phyloP scores from a whole-genome alignment of 2,113 vertebrate genomes.

The Oryzias curvinotus region DNA sequence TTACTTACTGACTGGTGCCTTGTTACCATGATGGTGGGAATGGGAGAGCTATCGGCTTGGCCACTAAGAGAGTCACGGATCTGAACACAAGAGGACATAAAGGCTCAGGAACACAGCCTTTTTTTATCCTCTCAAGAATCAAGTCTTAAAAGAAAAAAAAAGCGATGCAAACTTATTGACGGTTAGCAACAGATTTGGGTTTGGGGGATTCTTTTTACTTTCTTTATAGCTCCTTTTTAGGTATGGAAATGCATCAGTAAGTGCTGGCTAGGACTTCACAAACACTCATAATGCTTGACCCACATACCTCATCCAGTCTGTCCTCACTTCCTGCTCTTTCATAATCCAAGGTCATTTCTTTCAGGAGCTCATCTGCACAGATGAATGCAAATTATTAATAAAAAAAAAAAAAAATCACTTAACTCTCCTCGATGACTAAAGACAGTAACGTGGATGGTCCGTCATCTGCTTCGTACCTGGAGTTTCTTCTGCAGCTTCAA shows the following conservation, averaged over 20 bases:
- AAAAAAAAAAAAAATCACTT: not conserved
- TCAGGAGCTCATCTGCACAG: constrained; percentile 79
- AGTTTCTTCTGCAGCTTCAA: constrained; percentile 83
- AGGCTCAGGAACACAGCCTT: constrained; percentile 60
- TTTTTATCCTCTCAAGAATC: constrained; percentile 29
- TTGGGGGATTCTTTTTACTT: constrained; percentile 5
- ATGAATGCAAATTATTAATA: constrained; percentile 9
- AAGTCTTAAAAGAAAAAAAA: constrained; percentile 8
- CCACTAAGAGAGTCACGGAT: constrained; percentile 73
- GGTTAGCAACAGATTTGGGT: constrained; percentile 10
- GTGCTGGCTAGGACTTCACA: not conserved
- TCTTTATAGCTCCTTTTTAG: constrained; percentile 4
- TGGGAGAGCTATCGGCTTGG: constrained; percentile 72
- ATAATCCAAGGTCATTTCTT: constrained; percentile 81
- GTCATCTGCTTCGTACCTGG: constrained; percentile 69
- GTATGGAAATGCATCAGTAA: constrained; percentile 22
- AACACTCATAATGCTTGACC: constrained; percentile 2
- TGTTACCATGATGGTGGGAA: constrained; percentile 79
- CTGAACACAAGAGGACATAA: constrained; percentile 80
- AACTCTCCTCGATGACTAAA: not conserved
- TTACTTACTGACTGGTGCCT: constrained; percentile 80
- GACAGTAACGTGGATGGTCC: not conserved
- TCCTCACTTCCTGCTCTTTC: constrained; percentile 76
- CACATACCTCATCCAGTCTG: constrained; percentile 82
- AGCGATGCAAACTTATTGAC: not conserved